Percentiles rank a stretch among this genome's conserved stretches.
These are phyloP conservation scores for Gallinago solitaria DNA, from an alignment of 2,797 vertebrate species.

Conservation along the genomic window DNA sequence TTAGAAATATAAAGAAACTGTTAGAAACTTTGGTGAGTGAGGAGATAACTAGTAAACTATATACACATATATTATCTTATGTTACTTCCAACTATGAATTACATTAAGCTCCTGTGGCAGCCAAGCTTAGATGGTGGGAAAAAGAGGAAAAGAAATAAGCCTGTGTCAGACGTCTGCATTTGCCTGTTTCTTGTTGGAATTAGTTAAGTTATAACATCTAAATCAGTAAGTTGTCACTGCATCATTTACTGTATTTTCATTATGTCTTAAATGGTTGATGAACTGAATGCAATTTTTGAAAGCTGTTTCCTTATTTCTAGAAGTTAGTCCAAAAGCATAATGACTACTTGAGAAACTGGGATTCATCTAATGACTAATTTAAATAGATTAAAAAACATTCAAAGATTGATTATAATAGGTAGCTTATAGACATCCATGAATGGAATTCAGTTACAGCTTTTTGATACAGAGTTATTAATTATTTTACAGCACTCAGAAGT, in stretches of 20 bases:
- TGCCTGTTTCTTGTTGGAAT: neutral
- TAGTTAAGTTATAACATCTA: neutral
- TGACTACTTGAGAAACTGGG: neutral
- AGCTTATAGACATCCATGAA: neutral
- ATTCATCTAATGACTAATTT: neutral
- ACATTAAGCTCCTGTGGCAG: neutral
- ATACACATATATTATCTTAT: neutral
- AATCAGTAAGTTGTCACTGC: neutral
- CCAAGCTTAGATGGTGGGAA: neutral
- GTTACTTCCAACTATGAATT: neutral
- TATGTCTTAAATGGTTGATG: neutral
- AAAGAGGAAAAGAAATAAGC: rapidly evolving
- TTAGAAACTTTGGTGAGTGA: neutral
- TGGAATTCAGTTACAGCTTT: neutral
- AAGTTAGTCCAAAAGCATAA: neutral
- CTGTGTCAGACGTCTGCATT: neutral
- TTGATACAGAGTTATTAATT: neutral
- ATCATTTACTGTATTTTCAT: neutral
- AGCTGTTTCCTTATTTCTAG: neutral
- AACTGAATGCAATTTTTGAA: neutral
- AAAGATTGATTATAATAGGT: neutral
- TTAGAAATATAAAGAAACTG: neutral
- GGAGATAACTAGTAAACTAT: neutral
- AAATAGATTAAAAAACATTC: neutral
- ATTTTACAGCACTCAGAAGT: neutral